Conservation (phyloP, 2,888 invertebrate species). For the Pogonocherus hispidulus region DNA sequence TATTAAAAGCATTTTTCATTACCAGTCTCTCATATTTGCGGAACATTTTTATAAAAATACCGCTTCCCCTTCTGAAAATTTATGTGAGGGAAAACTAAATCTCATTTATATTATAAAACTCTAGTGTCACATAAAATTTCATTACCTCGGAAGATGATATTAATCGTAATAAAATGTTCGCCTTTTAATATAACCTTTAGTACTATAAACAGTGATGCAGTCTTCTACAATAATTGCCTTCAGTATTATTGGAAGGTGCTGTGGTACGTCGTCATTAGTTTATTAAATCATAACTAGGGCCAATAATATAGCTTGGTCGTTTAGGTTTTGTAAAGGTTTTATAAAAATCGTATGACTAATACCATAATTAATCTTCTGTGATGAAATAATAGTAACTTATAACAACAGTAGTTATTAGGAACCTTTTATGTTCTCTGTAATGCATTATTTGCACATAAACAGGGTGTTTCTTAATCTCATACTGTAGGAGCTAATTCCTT, state of each 20-base stretch:
- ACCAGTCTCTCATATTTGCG: background rate
- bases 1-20: constrained; percentile 3
- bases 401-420: no score
- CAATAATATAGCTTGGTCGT: background rate
- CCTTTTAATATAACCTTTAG: constrained; percentile 21
- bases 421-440: no score
- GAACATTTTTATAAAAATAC: background rate
- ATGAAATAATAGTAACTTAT: no score
- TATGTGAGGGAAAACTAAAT: background rate
- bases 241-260: constrained; percentile 16
- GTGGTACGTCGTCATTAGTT: constrained; percentile 9
- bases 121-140: constrained; percentile 8
- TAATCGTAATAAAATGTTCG: constrained; percentile 16
- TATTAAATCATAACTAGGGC: constrained; percentile 20
- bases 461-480: no score
- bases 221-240: constrained; percentile 17
- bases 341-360: no score
- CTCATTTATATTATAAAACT: background rate
- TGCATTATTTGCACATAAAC: no score
- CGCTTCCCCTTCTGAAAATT: background rate
- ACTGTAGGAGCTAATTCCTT: no score
- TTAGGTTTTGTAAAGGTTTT: no score
- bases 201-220: constrained; percentile 9
- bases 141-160: constrained; percentile 13
- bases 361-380: no score